These are phyloP conservation scores for Lanius collurio DNA, from an alignment of 2,113 vertebrate genomes.

Conservation along the genomic window DNA sequence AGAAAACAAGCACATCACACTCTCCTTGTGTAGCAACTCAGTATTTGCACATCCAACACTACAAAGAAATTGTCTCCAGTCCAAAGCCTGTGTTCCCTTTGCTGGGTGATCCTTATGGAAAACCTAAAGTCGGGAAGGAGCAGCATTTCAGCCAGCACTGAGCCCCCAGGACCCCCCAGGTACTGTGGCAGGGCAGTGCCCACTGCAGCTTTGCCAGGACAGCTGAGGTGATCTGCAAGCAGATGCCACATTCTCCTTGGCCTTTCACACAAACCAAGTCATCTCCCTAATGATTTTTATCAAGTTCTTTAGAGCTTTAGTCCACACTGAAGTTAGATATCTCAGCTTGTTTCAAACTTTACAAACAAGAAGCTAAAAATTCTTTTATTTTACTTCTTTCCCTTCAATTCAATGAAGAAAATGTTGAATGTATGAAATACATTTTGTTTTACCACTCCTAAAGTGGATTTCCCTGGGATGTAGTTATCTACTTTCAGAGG, in stretches of 20 bases:
- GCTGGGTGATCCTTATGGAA: background rate
- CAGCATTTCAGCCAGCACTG: background rate
- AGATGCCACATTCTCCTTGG: background rate
- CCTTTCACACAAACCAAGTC: background rate
- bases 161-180: background rate
- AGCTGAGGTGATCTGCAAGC: background rate
- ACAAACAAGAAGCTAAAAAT: background rate
- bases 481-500: background rate
- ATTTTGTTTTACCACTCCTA: background rate
- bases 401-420: background rate
- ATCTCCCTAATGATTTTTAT: background rate
- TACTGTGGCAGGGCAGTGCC: background rate
- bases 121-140: background rate
- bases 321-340: background rate
- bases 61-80: background rate
- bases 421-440: fast-evolving
- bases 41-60: background rate
- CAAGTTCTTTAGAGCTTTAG: background rate
- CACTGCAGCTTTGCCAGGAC: background rate
- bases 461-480: background rate
- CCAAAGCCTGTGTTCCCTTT: background rate
- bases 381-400: background rate
- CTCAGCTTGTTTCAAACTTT: background rate
- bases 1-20: background rate
- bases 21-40: background rate